phyloP scores from a whole-genome alignment of 2,113 vertebrate genomes.

The Dromiciops gliroides region DNA sequence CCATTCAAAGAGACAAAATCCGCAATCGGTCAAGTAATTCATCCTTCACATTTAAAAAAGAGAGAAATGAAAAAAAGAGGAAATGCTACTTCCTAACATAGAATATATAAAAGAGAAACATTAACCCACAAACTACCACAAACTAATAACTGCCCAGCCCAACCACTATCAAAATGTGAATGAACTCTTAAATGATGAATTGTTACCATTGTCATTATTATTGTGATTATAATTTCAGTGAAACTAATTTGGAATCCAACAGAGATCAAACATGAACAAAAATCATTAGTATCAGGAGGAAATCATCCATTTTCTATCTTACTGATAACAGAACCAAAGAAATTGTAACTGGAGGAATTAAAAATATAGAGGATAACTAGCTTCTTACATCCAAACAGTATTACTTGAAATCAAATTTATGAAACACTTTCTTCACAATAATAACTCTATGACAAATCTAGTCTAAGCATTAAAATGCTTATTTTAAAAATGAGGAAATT shows the following conservation, averaged over 20 bases:
- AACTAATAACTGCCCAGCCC: background rate
- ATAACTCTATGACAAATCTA: background rate
- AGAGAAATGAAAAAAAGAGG: background rate
- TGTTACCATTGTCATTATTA: background rate
- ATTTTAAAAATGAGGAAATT: background rate
- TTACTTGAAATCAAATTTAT: background rate
- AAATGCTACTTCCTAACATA: background rate
- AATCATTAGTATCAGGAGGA: background rate
- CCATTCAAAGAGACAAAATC: slow-evolving; percentile 62
- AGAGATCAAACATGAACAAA: background rate
- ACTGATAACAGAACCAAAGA: background rate
- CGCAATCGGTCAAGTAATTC: slow-evolving; percentile 9
- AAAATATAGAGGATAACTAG: slow-evolving; percentile 35
- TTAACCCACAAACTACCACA: too few species aligned
- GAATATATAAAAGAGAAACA: slow-evolving; percentile 22
- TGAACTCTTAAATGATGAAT: slow-evolving; percentile 2
- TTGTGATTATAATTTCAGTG: slow-evolving; percentile 20
- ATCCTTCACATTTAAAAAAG: slow-evolving; percentile 42
- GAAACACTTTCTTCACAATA: background rate
- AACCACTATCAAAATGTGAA: slow-evolving; percentile 19
- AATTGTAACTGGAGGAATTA: slow-evolving; percentile 22
- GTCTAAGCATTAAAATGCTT: background rate
- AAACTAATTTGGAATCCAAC: background rate
- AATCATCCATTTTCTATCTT: slow-evolving; percentile 3
- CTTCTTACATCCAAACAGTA: background rate